Evolutionary conservation across 1,140 invertebrate species (phyloP).

Genomic region (Harlomillsia oculata): DNA sequence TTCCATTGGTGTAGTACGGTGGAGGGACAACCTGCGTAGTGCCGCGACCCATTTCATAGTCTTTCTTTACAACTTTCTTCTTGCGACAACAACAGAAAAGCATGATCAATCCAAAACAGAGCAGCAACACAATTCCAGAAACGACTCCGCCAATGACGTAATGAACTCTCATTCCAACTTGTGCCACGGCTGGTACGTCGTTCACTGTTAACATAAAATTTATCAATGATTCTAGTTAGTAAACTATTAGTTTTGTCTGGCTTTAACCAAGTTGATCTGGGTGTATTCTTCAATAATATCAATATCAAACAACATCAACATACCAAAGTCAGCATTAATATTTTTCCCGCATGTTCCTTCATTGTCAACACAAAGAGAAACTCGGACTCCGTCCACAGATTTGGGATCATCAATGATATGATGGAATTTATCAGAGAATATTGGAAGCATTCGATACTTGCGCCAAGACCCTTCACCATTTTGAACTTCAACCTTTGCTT

Average conservation of each 20-base stretch:
- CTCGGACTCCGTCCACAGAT: slow-evolving; percentile 31
- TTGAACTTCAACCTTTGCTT: slow-evolving; percentile 31
- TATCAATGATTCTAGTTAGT: neutral
- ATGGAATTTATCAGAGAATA: slow-evolving; percentile 28
- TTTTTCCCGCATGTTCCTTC: slow-evolving; percentile 30
- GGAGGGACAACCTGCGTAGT: slow-evolving; percentile 68
- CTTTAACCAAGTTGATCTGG: neutral
- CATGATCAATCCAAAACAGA: slow-evolving; percentile 63
- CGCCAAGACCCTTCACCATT: slow-evolving; percentile 31
- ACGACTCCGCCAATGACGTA: slow-evolving; percentile 47
- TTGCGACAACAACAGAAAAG: slow-evolving; percentile 78
- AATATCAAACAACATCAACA: neutral
- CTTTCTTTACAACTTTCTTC: slow-evolving; percentile 67
- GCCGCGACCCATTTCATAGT: slow-evolving; percentile 74
- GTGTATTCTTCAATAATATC: neutral
- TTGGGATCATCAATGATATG: slow-evolving; percentile 25
- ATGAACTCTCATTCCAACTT: slow-evolving; percentile 28
- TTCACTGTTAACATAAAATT: slow-evolving; percentile 20
- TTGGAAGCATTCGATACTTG: slow-evolving; percentile 28
- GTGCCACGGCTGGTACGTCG: slow-evolving; percentile 33
- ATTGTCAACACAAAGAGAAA: slow-evolving; percentile 32
- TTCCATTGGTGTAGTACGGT: slow-evolving; percentile 68
- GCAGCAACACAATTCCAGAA: slow-evolving; percentile 64
- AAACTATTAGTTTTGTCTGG: neutral
- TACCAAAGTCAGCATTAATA: slow-evolving; percentile 34